Evolutionary conservation across 2,797 vertebrate species (phyloP).

Genomic region (Enteromius viviparus): DNA sequence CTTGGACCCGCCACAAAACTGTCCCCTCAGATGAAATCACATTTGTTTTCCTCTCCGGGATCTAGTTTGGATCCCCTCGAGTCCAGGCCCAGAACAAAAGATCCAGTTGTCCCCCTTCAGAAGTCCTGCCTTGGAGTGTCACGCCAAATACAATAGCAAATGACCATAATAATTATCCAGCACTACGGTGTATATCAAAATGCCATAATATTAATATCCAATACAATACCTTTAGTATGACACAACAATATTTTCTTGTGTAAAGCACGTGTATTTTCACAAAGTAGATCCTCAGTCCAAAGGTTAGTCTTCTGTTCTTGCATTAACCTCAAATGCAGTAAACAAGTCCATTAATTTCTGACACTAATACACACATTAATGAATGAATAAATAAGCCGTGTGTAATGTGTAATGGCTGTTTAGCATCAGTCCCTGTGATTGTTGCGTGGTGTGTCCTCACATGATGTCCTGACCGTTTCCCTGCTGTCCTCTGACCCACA

Average conservation of each 20-base stretch:
- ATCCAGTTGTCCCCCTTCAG: no score
- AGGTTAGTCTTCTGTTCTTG: slow-evolving; percentile 7
- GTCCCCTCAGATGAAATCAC: not conserved
- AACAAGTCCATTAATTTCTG: slow-evolving; percentile 26
- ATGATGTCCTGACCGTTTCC: slow-evolving; percentile 42
- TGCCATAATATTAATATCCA: not conserved
- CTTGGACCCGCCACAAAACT: not conserved
- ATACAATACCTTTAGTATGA: not conserved
- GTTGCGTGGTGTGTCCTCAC: slow-evolving; percentile 5
- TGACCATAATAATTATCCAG: not conserved
- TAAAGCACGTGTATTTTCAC: not conserved
- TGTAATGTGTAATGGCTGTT: slow-evolving; percentile 37
- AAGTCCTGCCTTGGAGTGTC: not conserved
- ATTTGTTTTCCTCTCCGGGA: not conserved
- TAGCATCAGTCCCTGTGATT: not conserved
- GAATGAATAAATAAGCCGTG: slow-evolving; percentile 25
- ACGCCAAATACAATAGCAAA: not conserved
- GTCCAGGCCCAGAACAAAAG: no score
- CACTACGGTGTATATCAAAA: not conserved
- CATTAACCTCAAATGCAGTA: slow-evolving; percentile 19
- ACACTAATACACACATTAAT: slow-evolving; percentile 35
- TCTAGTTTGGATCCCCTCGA: not conserved
- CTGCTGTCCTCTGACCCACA: slow-evolving; percentile 52
- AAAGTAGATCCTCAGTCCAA: not conserved
- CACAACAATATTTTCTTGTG: not conserved